A percentile compares a stretch with the other conserved stretches of the same genome.
These are phyloP conservation scores for Littorina saxatilis DNA, from an alignment of 1,140 invertebrate genomes.

Conservation along the genomic window DNA sequence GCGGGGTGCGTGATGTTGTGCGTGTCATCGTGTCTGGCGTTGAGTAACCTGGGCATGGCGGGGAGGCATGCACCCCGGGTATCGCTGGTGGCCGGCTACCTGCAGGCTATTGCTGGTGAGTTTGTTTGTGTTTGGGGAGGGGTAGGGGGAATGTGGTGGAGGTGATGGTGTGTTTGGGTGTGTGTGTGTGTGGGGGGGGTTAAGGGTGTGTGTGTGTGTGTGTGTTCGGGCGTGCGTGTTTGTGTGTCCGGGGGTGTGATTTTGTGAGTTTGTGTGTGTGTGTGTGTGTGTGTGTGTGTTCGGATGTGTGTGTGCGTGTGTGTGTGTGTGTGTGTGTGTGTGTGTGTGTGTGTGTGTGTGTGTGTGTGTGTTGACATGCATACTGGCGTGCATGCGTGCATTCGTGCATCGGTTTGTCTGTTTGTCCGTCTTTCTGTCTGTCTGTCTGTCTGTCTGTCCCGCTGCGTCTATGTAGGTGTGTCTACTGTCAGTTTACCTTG, in stretches of 20 bases:
- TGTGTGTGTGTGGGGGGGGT: neutral
- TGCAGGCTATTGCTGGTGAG: conserved; percentile 66
- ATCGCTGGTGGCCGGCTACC: conserved; percentile 61
- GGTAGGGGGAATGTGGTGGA: neutral
- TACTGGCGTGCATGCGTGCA: neutral
- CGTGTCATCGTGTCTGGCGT: conserved; percentile 59
- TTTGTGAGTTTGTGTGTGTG: neutral
- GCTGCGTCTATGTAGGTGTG: neutral
- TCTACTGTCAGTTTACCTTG: neutral
- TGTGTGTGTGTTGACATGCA: neutral
- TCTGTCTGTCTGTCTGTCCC: neutral
- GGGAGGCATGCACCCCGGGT: conserved; percentile 51
- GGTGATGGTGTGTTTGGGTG: neutral
- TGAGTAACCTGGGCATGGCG: conserved; percentile 55
- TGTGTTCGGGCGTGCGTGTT: neutral
- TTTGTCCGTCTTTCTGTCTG: neutral
- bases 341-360: neutral
- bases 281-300: neutral
- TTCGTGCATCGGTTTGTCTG: neutral
- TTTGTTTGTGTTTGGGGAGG: neutral
- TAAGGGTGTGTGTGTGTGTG: neutral
- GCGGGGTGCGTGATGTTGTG: conserved; percentile 67
- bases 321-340: neutral
- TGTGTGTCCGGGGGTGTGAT: neutral
- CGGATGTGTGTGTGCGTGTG: neutral